These are phyloP conservation scores for Caenorhabditis afra DNA, from an alignment of 2,888 invertebrate species.

Conservation along the genomic window DNA sequence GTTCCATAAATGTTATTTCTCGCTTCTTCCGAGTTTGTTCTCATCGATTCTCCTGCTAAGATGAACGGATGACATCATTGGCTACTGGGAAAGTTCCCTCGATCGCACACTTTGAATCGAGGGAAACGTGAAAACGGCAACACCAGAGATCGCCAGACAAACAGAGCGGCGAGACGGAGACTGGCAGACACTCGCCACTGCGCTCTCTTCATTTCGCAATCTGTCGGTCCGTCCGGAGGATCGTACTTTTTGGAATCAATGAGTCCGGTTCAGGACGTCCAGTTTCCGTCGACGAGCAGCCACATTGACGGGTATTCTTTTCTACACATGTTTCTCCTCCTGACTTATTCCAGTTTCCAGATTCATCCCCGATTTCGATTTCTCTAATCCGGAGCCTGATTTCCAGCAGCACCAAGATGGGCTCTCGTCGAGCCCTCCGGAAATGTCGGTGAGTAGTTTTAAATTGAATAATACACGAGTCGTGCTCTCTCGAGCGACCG, in stretches of 20 bases:
- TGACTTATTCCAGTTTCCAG: constrained; percentile 4
- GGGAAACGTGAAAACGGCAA: constrained; percentile 32
- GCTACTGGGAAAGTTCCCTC: too few species aligned
- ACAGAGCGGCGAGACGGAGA: constrained; percentile 35
- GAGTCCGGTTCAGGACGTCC: constrained; percentile 13
- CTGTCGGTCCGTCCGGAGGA: not conserved
- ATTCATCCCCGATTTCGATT: constrained; percentile 14
- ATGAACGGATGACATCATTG: too few species aligned
- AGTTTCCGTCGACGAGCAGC: constrained; percentile 19
- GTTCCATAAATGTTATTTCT: too few species aligned
- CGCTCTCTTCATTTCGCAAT: constrained; percentile 30
- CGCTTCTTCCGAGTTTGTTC: not conserved
- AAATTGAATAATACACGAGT: not conserved
- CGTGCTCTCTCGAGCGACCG: not conserved
- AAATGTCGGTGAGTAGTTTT: constrained; percentile 29
- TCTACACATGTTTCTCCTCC: constrained; percentile 3
- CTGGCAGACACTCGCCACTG: not conserved
- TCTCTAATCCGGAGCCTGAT: constrained; percentile 2
- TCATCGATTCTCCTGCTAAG: too few species aligned
- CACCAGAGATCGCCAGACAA: constrained; percentile 41
- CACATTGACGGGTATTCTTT: not conserved
- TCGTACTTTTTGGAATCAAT: constrained; percentile 9
- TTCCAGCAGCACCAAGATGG: constrained; percentile 3
- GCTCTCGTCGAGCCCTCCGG: constrained; percentile 30
- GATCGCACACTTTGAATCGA: not conserved